A percentile compares a stretch with the other conserved stretches of the same genome.
phyloP scores from a whole-genome alignment of 2,888 invertebrate genomes.

The Parasteatoda lunata region DNA sequence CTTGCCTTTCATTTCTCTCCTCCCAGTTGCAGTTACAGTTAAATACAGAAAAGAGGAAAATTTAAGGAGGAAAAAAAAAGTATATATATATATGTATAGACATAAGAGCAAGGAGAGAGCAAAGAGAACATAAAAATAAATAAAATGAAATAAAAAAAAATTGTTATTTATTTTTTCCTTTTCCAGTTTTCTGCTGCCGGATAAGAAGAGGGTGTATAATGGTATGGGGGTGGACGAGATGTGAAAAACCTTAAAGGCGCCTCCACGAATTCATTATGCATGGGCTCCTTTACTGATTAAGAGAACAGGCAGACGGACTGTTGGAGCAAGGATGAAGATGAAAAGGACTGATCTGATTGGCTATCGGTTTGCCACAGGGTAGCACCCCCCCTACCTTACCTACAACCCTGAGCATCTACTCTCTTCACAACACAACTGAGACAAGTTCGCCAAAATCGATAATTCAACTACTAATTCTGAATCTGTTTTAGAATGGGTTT shows the following conservation, averaged over 20 bases:
- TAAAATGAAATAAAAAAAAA: background rate
- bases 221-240: constrained; percentile 18
- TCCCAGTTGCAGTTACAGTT: background rate
- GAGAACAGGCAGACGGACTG: constrained; percentile 16
- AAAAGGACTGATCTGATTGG: constrained; percentile 46
- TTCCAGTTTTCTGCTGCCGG: background rate
- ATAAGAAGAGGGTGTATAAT: background rate
- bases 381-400: constrained; percentile 23
- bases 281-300: constrained; percentile 49
- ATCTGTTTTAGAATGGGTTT: no score
- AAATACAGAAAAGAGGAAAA: no score
- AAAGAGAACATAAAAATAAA: constrained; percentile 4
- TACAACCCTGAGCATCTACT: background rate
- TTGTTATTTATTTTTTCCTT: background rate
- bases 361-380: constrained; percentile 55
- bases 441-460: constrained; percentile 3
- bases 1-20: constrained; percentile 30
- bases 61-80: background rate
- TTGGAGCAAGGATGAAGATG: constrained; percentile 28
- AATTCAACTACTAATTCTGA: background rate
- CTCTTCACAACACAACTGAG: constrained; percentile 25
- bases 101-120: background rate
- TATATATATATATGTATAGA: background rate
- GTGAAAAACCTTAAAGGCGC: constrained; percentile 64
- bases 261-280: constrained; percentile 60